Base-by-base conservation (phyloP, 2,113 vertebrate species). In the Vulpes ferrilata region DNA sequence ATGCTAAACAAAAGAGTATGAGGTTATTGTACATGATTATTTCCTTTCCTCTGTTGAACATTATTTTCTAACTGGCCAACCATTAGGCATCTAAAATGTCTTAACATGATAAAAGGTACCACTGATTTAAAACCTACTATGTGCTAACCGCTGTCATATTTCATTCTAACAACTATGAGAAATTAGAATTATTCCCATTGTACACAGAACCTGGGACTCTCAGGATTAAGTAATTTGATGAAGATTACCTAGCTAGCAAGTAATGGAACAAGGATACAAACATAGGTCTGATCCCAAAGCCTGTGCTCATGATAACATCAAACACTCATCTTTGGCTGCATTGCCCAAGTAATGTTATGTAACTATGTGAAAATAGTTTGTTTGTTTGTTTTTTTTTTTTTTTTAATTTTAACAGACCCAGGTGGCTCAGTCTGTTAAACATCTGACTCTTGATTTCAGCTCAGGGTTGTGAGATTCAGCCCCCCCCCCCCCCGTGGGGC, bases 1-100 rank as follows among this genome's bases (percentile, higher is more conserved):
- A 87, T 80, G 16, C 17, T 60, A 88, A 87, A 88, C 62, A 0
- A 57, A 96, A 9, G 48, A 88, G 93, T 87, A 96, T 97, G 94
- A 98, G 96, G 97, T 96, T 97, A 97, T 19, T 64, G 51, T 22
- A 88, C 30, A 88, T 96, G 89, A 53, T 97, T 95, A 88, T 91
- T 55, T 82, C 89, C 79, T 98, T 83, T 87, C 27, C 88, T 97
- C 88, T 90, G 88, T 10, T 88, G 51, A 98, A 92, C 96, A 97
- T 96, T 71, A 97, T 98, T 97, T 12, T 43, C 25, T 80, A 98
- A 97, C 86, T 80, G 86, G 95, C 57, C 97, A 96, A 98, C 86
- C 87, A 53, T 82, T 64, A 98, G 98, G 96, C 38, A 98, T 94
- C 97, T 90, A 90, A 96, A 97, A 57, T 55, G 3, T 78, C 85